Conservation (phyloP, 2,797 vertebrate species). For the Zalophus californianus region DNA sequence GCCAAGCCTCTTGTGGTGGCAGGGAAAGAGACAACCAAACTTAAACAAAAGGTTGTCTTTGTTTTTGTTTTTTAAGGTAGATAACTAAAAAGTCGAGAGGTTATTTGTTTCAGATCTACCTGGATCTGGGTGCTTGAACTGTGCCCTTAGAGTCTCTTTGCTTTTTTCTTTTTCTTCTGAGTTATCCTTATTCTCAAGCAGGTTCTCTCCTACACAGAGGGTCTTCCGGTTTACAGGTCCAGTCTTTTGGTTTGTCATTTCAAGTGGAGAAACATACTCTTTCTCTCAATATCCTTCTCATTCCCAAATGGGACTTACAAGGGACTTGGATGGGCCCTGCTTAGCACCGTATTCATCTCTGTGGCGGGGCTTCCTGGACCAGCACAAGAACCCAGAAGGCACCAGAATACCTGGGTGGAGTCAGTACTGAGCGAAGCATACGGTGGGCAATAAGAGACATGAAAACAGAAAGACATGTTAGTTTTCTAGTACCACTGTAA, state of each 20-base stretch:
- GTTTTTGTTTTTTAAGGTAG: background rate
- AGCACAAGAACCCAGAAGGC: background rate
- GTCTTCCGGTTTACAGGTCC: background rate
- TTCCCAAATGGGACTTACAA: background rate
- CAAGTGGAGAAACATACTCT: background rate
- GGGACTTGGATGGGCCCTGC: background rate
- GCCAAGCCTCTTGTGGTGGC: background rate
- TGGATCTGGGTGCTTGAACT: background rate
- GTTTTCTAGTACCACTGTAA: background rate
- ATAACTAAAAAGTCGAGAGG: background rate
- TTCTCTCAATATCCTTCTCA: background rate
- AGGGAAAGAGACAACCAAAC: background rate
- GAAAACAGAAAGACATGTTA: background rate
- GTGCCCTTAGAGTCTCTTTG: background rate
- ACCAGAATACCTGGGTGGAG: background rate
- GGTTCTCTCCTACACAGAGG: background rate
- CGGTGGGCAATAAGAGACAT: background rate
- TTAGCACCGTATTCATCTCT: background rate
- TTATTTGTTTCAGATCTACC: background rate
- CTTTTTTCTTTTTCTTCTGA: background rate
- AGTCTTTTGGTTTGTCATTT: background rate
- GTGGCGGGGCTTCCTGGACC: background rate
- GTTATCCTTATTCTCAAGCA: background rate
- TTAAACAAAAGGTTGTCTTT: background rate
- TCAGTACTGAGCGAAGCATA: background rate